Conservation (phyloP, 2,797 vertebrate genomes). For the Danionella dracula region DNA sequence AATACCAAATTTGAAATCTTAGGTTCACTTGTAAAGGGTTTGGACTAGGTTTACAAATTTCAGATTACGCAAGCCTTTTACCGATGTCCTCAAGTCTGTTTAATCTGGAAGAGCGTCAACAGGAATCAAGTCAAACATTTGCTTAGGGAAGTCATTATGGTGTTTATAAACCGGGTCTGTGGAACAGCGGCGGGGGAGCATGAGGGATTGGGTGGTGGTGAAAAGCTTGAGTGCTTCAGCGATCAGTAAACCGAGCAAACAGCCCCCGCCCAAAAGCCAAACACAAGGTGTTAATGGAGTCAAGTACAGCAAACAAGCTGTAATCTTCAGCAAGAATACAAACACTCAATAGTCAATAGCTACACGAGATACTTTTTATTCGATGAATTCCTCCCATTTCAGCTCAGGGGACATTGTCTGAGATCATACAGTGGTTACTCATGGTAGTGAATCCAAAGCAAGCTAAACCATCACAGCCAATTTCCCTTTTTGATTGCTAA, state of each 20-base stretch:
- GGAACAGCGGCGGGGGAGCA: background rate
- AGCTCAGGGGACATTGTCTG: too few relatives aligned
- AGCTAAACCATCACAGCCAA: too few relatives aligned
- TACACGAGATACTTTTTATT: too few relatives aligned
- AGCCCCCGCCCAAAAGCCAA: conserved; percentile 31
- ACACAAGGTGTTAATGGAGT: conserved; percentile 11
- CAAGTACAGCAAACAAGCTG: conserved; percentile 1
- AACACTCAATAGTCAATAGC: too few relatives aligned
- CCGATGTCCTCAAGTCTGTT: conserved; percentile 13
- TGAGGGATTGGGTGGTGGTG: background rate
- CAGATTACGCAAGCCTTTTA: conserved; percentile 13
- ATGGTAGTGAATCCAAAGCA: too few relatives aligned
- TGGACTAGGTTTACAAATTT: background rate
- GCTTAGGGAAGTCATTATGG: conserved; percentile 33
- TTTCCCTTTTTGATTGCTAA: too few relatives aligned
- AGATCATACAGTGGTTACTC: too few relatives aligned
- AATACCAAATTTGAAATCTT: background rate
- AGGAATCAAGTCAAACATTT: conserved; percentile 46
- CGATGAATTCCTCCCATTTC: too few relatives aligned
- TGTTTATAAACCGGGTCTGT: conserved; percentile 23
- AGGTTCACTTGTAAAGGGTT: background rate
- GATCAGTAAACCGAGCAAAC: conserved; percentile 16
- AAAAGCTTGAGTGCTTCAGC: background rate
- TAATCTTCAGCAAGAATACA: too few relatives aligned
- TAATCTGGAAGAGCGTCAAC: conserved; percentile 23